These are phyloP conservation scores for Rallus limicola DNA, from an alignment of 2,113 vertebrate species.

Conservation along the genomic window DNA sequence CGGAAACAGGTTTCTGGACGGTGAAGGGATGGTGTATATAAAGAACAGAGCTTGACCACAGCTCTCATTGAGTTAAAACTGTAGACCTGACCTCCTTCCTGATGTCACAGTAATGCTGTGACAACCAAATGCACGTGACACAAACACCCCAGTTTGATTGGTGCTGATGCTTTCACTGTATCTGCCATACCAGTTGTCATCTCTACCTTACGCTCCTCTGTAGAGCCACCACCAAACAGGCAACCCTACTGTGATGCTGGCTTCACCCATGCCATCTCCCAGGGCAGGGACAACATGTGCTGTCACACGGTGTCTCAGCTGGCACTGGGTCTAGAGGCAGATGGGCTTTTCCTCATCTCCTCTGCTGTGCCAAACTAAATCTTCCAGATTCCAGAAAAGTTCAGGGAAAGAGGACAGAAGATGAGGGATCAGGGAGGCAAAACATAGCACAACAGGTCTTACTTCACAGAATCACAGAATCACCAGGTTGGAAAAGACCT, in stretches of 20 bases:
- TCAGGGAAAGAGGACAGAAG: not conserved
- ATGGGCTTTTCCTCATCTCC: not conserved
- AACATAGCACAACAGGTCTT: not conserved
- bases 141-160: not conserved
- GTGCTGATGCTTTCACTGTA: not conserved
- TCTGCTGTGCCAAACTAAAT: not conserved
- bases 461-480: not conserved
- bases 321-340: not conserved
- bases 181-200: not conserved
- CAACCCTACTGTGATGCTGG: not conserved
- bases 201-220: not conserved
- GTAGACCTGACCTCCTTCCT: not conserved
- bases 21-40: not conserved
- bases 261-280: not conserved
- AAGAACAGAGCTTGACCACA: not conserved
- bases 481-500: no score
- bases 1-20: not conserved
- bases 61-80: not conserved
- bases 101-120: not conserved
- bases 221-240: not conserved
- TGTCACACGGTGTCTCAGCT: not conserved
- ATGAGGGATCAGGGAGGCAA: not conserved
- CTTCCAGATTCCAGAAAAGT: not conserved
- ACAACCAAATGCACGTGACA: not conserved
- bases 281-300: not conserved